A percentile compares a stretch with the other conserved stretches of the same genome.
Evolutionary conservation across 2,113 vertebrate species (phyloP).

Genomic region (Pachypanchax playfairii): DNA sequence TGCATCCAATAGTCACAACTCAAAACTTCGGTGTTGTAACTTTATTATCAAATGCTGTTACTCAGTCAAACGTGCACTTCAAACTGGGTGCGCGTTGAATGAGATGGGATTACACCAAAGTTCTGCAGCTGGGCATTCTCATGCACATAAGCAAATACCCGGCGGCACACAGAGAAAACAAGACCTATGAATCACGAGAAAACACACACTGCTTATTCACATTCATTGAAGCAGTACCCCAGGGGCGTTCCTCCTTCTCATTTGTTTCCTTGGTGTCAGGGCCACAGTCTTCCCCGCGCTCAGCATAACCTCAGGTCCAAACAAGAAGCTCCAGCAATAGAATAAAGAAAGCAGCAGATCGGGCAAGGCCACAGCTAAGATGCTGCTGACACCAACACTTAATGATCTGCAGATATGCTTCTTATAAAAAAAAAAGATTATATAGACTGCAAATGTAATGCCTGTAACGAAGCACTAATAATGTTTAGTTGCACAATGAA

Average conservation of each 20-base stretch:
- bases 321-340: slow-evolving; percentile 8
- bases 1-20: not conserved
- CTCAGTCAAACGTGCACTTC: no score
- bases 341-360: slow-evolving; percentile 13
- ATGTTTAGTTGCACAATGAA: not conserved
- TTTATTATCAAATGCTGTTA: not conserved
- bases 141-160: slow-evolving; percentile 28
- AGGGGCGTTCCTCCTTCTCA: slow-evolving; percentile 35
- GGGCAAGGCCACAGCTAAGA: slow-evolving; percentile 3
- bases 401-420: slow-evolving; percentile 5
- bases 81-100: not conserved
- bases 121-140: slow-evolving; percentile 9
- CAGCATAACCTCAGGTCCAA: slow-evolving; percentile 22
- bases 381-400: slow-evolving; percentile 10
- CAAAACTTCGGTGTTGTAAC: not conserved
- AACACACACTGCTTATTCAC: slow-evolving; percentile 46
- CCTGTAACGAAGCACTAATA: not conserved
- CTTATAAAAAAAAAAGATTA: not conserved
- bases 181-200: slow-evolving; percentile 60
- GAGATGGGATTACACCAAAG: not conserved
- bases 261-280: slow-evolving; percentile 57
- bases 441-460: not conserved
- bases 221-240: slow-evolving; percentile 60
- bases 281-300: slow-evolving; percentile 7
- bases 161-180: slow-evolving; percentile 5